Evolutionary conservation across 1,140 invertebrate species (phyloP).

Genomic region (Atta texana): DNA sequence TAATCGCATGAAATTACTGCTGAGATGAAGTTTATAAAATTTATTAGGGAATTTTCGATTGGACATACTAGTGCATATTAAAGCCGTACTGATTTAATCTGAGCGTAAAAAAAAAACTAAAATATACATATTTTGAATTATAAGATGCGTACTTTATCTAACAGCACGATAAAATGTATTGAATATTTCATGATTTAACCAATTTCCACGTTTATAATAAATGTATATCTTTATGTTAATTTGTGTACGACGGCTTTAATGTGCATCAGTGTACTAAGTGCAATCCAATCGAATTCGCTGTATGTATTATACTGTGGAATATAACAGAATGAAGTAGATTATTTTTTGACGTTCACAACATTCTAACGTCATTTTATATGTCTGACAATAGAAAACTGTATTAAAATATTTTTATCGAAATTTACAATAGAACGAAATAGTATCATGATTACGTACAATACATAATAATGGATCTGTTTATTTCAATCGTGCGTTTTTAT

Average conservation of each 20-base stretch:
- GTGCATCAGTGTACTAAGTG: no score
- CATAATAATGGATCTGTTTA: conserved; percentile 28
- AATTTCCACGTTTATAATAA: no score
- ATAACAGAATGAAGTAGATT: conserved; percentile 17
- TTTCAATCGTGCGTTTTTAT: conserved; percentile 29
- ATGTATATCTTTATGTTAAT: no score
- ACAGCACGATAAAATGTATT: no score
- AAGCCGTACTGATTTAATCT: no score
- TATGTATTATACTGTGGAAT: neutral
- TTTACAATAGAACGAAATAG: conserved; percentile 31
- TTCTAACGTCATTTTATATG: conserved; percentile 14
- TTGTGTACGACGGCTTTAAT: no score
- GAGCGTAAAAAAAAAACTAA: no score
- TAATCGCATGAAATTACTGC: conserved; percentile 17
- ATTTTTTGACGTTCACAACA: conserved; percentile 9
- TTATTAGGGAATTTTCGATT: neutral
- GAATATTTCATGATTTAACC: no score
- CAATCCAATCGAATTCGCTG: no score
- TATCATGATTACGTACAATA: conserved; percentile 35
- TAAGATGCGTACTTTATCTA: no score
- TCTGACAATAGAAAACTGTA: conserved; percentile 53
- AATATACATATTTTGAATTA: no score
- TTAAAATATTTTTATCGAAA: conserved; percentile 63
- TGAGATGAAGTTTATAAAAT: conserved; percentile 29
- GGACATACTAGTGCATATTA: no score